Percentiles rank a stretch among this genome's conserved stretches.
These are phyloP conservation scores for Hippopotamyrus pictus DNA, from an alignment of 2,797 vertebrate genomes.

Conservation along the genomic window DNA sequence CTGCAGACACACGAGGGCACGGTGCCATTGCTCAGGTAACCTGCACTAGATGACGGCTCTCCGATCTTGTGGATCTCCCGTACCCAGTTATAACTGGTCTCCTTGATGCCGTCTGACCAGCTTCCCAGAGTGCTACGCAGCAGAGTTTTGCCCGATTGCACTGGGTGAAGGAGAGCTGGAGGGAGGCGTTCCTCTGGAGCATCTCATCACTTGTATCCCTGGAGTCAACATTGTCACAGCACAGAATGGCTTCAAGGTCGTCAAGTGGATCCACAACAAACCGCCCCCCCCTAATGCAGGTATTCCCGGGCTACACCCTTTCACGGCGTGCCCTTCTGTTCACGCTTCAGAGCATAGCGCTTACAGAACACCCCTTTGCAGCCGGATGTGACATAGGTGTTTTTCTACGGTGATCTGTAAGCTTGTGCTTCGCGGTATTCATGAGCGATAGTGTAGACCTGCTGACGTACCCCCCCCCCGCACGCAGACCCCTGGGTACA, in stretches of 20 bases:
- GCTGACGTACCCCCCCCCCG: neutral
- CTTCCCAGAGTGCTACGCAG: constrained; percentile 89
- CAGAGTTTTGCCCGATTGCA: constrained; percentile 72
- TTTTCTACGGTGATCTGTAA: neutral
- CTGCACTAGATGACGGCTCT: neutral
- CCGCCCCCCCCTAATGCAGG: constrained; percentile 80
- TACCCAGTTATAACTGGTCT: neutral
- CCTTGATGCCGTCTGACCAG: constrained; percentile 44
- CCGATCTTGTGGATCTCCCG: neutral
- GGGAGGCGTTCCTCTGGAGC: constrained; percentile 84
- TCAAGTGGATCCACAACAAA: constrained; percentile 97
- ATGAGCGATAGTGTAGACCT: neutral
- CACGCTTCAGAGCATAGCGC: neutral
- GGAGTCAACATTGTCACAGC: constrained; percentile 86
- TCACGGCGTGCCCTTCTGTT: neutral
- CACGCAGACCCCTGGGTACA: constrained; percentile 83
- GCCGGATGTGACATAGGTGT: neutral
- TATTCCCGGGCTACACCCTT: constrained; percentile 36
- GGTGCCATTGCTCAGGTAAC: constrained; percentile 85
- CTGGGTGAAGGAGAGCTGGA: constrained; percentile 65
- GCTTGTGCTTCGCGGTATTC: neutral
- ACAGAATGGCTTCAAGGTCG: constrained; percentile 92
- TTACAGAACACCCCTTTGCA: neutral
- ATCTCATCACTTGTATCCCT: constrained; percentile 89
- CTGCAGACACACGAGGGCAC: constrained; percentile 90